A percentile compares a stretch with the other conserved stretches of the same genome.
phyloP scores from a whole-genome alignment of 2,113 vertebrate species.

The Lamprologus tigripictilis region DNA sequence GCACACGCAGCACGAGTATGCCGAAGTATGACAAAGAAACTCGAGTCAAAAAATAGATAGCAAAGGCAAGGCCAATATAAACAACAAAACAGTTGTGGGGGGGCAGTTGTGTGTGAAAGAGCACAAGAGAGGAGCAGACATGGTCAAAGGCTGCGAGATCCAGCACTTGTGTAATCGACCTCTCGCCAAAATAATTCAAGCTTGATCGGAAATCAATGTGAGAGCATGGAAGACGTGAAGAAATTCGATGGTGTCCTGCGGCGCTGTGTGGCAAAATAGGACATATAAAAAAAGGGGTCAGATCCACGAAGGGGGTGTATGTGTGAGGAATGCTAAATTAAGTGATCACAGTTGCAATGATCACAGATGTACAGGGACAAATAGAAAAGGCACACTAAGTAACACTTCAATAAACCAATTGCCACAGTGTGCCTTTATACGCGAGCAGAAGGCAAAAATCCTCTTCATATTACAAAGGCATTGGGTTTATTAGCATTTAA shows the following conservation, averaged over 20 bases:
- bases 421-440: neutral
- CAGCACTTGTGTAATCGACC: constrained; percentile 40
- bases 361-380: neutral
- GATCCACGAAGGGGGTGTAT: constrained; percentile 1
- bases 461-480: constrained; percentile 1
- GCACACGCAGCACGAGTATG: neutral
- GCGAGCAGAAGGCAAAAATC: neutral
- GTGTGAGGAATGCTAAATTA: constrained; percentile 13
- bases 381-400: neutral
- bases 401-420: constrained; percentile 5
- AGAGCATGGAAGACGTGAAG: constrained; percentile 13
- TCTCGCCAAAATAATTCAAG: constrained; percentile 48
- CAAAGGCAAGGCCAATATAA: neutral
- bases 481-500: constrained; percentile 22
- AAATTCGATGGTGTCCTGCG: constrained; percentile 28
- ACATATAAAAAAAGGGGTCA: constrained; percentile 1
- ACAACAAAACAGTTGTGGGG: neutral
- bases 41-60: neutral
- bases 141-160: constrained; percentile 18
- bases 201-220: constrained; percentile 52
- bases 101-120: neutral
- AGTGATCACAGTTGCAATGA: neutral
- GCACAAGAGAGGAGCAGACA: neutral
- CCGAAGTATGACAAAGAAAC: neutral
- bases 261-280: constrained; percentile 20